phyloP scores from a whole-genome alignment of 2,797 vertebrate genomes.

The Propithecus deckenii region DNA sequence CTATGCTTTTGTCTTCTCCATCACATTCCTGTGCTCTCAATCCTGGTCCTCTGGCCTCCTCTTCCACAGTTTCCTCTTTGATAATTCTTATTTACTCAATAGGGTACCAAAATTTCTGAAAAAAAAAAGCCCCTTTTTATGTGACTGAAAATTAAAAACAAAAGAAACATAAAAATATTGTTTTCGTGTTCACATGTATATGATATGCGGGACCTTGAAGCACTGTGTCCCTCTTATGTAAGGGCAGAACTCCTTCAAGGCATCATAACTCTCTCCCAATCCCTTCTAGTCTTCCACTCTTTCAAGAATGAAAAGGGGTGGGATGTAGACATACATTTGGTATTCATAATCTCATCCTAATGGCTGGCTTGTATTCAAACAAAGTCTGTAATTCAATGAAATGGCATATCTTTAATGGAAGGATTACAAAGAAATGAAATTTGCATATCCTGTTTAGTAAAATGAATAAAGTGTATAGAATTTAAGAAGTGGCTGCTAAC shows the following conservation, averaged over 20 bases:
- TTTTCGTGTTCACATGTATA: not conserved
- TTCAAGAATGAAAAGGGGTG: not conserved
- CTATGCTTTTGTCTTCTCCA: not conserved
- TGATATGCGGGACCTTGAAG: not conserved
- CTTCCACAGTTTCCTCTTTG: not conserved
- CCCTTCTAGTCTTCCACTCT: not conserved
- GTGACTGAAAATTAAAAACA: not conserved
- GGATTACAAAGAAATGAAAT: not conserved
- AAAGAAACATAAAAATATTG: not conserved
- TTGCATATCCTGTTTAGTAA: slow-evolving; percentile 18
- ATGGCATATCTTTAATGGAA: not conserved
- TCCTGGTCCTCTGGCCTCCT: not conserved
- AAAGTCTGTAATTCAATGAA: not conserved
- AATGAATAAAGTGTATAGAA: not conserved
- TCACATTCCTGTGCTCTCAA: not conserved
- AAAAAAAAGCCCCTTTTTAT: not conserved
- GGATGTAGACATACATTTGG: not conserved
- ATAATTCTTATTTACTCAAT: not conserved
- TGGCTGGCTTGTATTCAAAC: not conserved
- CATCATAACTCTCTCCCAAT: not conserved
- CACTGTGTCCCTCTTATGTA: not conserved
- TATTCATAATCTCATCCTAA: not conserved
- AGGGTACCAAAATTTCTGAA: not conserved
- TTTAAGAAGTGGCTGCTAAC: not conserved
- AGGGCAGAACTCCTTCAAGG: not conserved